Base-by-base conservation (phyloP, 2,113 vertebrate species). In the Odontophorus gujanensis region DNA sequence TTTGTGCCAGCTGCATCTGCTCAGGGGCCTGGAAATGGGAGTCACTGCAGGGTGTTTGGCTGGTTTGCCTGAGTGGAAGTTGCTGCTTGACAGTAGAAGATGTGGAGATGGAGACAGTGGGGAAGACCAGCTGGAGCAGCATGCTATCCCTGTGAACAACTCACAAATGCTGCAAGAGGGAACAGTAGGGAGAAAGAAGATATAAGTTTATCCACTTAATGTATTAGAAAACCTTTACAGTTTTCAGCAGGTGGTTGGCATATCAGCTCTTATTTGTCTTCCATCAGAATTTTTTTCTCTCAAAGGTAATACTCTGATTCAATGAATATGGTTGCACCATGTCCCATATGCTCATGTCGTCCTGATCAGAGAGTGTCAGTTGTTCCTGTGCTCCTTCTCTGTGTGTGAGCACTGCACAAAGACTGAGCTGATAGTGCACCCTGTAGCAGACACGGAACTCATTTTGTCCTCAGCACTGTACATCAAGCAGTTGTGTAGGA, bases 311-410 rank as follows among this genome's bases (percentile, higher is more conserved):
- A 42, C 25, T 22, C 19, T 67, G 50, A 42, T 47, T 66, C 0
- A 0, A 21, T 71, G 13, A 68, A 40, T 3, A 10, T 28, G 6
- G 14, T 32, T 38, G 36, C 0, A 0, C 12, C 12, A 22, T 18
- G 14, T 43, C 40, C 76, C 6, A 5, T 21, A 16, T 13, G 12
- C 18, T 20, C 28, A 9, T 0, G 5, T 57, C 24, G 8, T 65
- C 24, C 45, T 71, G 7, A 12, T 10, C 32, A 74, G 45, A 74
- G 21, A 79, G 22, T 5, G 43, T 19, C 34, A 90, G 51, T 7
- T 78, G 17, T 61, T 28, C 17, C 38, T 2, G 1, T 38, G 19
- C 34, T 71, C 28, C 25, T 42, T 66, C 42, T 7, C 14, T 4
- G 7, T 0, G 16, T 66, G 45, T n/a, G 24, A 77, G 45, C 50